These are phyloP conservation scores for Cydia amplana DNA, from an alignment of 1,140 invertebrate genomes.

Conservation along the genomic window DNA sequence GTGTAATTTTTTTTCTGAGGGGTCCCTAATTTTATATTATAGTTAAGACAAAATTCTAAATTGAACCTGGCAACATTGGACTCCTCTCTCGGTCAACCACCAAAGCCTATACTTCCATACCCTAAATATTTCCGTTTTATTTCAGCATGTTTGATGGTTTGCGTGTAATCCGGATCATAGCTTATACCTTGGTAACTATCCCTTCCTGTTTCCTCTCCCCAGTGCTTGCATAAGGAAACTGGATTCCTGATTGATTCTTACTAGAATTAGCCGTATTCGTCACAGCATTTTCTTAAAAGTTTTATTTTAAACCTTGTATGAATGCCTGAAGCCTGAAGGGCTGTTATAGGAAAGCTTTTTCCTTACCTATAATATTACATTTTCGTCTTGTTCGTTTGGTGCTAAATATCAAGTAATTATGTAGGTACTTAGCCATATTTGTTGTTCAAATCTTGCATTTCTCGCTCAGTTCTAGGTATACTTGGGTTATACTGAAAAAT, in stretches of 20 bases:
- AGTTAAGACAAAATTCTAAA: constrained; percentile 56
- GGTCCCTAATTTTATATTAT: not conserved
- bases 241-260: not conserved
- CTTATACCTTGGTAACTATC: constrained; percentile 69
- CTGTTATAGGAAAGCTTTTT: too few relatives aligned
- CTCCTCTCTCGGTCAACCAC: constrained; percentile 53
- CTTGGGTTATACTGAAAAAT: too few relatives aligned
- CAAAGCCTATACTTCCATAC: constrained; percentile 33
- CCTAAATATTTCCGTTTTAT: constrained; percentile 54
- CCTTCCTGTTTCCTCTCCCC: constrained; percentile 44
- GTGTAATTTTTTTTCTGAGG: not conserved
- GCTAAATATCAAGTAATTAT: too few relatives aligned
- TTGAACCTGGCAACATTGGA: constrained; percentile 56
- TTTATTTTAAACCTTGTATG: too few relatives aligned
- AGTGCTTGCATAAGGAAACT: not conserved
- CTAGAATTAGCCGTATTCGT: not conserved
- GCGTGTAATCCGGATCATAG: constrained; percentile 72
- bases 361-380: too few relatives aligned
- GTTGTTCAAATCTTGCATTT: too few relatives aligned
- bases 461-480: too few relatives aligned
- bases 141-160: constrained; percentile 78
- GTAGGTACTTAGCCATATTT: too few relatives aligned
- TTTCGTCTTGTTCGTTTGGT: too few relatives aligned
- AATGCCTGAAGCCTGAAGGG: too few relatives aligned
- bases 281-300: not conserved